Evolutionary conservation across 2,888 invertebrate species (phyloP).

Genomic region (Aricia artaxerxes): DNA sequence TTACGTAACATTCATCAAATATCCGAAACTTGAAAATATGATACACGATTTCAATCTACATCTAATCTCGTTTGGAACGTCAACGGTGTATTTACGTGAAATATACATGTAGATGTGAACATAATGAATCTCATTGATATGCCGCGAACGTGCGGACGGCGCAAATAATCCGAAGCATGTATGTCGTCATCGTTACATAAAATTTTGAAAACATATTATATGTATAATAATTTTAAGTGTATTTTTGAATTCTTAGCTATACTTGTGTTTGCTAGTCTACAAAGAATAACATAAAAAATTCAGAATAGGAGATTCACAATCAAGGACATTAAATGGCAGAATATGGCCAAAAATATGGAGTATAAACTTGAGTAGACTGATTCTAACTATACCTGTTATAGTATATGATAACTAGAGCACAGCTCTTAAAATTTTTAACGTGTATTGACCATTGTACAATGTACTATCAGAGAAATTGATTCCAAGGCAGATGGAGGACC

Average conservation of each 20-base stretch:
- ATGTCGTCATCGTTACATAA: slow-evolving; percentile 36
- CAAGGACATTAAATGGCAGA: too few relatives aligned
- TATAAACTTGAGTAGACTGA: too few relatives aligned
- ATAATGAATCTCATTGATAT: slow-evolving; percentile 57
- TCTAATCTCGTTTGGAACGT: slow-evolving; percentile 19
- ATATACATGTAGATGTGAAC: slow-evolving; percentile 52
- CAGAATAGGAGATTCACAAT: too few relatives aligned
- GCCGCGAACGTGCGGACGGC: slow-evolving; percentile 48
- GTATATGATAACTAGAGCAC: too few relatives aligned
- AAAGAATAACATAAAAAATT: too few relatives aligned
- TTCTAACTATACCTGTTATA: too few relatives aligned
- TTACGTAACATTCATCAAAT: background rate
- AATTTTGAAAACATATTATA: slow-evolving; percentile 29
- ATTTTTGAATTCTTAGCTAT: background rate
- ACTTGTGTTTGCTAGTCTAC: background rate
- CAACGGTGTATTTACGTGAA: slow-evolving; percentile 45
- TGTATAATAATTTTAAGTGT: background rate
- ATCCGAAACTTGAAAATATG: slow-evolving; percentile 4
- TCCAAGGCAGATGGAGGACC: too few relatives aligned
- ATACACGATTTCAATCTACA: slow-evolving; percentile 19
- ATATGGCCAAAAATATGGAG: too few relatives aligned
- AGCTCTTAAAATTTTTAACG: too few relatives aligned
- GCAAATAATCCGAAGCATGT: slow-evolving; percentile 54
- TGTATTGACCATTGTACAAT: too few relatives aligned
- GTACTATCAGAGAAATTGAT: too few relatives aligned